phyloP scores from a whole-genome alignment of 2,113 vertebrate genomes.

The Salvelinus sp. region DNA sequence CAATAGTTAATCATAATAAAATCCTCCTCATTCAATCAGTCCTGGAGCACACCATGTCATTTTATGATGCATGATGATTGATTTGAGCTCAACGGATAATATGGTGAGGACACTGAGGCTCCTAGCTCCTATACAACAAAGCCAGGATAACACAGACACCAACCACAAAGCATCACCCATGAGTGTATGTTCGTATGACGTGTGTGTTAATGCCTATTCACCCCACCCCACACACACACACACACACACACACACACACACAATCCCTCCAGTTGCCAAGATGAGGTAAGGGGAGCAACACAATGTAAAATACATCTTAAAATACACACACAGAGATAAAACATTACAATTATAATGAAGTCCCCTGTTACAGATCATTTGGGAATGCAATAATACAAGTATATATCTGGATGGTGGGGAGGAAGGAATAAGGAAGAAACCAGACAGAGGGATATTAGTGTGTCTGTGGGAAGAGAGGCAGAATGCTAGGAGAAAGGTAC shows the following conservation, averaged over 20 bases:
- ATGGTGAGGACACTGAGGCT: constrained; percentile 43
- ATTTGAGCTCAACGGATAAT: constrained; percentile 51
- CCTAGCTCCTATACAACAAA: constrained; percentile 31
- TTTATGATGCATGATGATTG: constrained; percentile 74
- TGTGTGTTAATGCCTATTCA: constrained; percentile 39
- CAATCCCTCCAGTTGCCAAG: constrained; percentile 71
- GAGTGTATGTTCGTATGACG: constrained; percentile 31
- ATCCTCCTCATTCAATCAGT: constrained; percentile 70
- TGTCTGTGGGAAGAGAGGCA: not conserved
- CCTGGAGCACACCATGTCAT: constrained; percentile 70
- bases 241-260: constrained; percentile 24
- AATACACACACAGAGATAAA: constrained; percentile 50
- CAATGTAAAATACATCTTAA: constrained; percentile 50
- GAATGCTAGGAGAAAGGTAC: not conserved
- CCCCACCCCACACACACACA: not conserved
- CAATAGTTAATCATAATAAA: constrained; percentile 67
- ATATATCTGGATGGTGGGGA: constrained; percentile 12
- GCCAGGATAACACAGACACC: constrained; percentile 51
- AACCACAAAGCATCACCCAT: constrained; percentile 53
- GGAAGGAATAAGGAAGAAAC: not conserved
- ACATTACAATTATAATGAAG: constrained; percentile 43
- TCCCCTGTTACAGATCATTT: constrained; percentile 39
- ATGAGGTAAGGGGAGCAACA: constrained; percentile 73
- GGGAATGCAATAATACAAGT: constrained; percentile 44
- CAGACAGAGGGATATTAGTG: not conserved